Evolutionary conservation across 2,797 vertebrate species (phyloP), one percentile per base, ranked within the genome.

Genomic region (Eulemur mongoz): DNA sequence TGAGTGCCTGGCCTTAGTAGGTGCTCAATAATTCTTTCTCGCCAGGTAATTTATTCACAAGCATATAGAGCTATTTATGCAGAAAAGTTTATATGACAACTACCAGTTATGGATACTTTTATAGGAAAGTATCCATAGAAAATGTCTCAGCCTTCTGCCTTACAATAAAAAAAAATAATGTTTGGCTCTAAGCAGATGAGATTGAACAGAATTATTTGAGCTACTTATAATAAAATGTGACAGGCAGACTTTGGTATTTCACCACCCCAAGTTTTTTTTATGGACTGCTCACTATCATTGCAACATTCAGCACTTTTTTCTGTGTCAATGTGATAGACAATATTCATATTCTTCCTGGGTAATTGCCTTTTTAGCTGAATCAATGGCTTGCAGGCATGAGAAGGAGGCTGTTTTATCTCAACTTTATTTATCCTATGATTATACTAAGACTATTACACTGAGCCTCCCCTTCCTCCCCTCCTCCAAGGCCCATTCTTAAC

Each of bases 391-490:
- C 17, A 83, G 91, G 87, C 35, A 98, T 78, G 90, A 54, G 93
- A 97, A 97, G 88, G 94, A 98, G 94, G 61, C 84, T 91, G 48
- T 92, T 96, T 94, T 91, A 76, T 75, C 84, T 95, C 86, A 96
- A 97, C 84, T 96, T 97, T 98, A 97, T 97, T 98, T 97, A 92
- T 95, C 35, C 67, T 96, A 48, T 95, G 94, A 97, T 97, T 97
- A 97, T 63, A 91, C 76, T 89, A 91, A 95, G 94, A 69, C 70
- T 63, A 52, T 76, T 96, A 96, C 95, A 82, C 76, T 75, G 79
- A 85, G 75, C 93, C 54, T 78, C 86, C 73, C 90, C 67, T 38
- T 13, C 73, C 32, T 57, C 30, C 13, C 18, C 54, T 61, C 75
- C 78, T 78, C 72, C 76, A n/a, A 87, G n/a, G 50, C 35, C 75